A percentile compares a stretch with the other conserved stretches of the same genome.
Conservation (phyloP, 2,888 invertebrate genomes). For the Synergus japonicus region DNA sequence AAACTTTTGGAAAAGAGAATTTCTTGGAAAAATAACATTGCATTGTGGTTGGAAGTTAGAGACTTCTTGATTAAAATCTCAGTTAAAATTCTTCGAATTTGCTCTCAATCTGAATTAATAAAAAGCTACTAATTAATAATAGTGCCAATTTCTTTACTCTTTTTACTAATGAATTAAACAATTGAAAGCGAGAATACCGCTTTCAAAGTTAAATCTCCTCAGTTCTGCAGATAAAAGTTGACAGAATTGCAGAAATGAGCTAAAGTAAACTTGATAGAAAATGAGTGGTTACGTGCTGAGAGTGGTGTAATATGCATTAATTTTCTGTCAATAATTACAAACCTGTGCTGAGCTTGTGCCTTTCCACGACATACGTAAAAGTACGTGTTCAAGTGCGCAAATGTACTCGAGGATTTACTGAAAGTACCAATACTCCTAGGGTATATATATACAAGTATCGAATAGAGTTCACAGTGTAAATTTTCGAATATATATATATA, state of each 20-base stretch:
- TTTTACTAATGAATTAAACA: background rate
- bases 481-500: background rate
- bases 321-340: slow-evolving; percentile 64
- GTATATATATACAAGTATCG: background rate
- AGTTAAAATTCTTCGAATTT: background rate
- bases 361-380: background rate
- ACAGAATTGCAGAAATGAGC: too few species aligned
- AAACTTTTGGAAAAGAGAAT: slow-evolving; percentile 4
- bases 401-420: slow-evolving; percentile 7
- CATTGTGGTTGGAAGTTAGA: background rate
- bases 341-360: slow-evolving; percentile 34
- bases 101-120: too few species aligned
- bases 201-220: background rate
- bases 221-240: background rate
- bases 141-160: too few species aligned
- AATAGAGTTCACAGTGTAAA: background rate
- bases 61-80: background rate
- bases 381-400: slow-evolving; percentile 21
- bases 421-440: slow-evolving; percentile 12
- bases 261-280: background rate
- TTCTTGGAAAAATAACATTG: background rate
- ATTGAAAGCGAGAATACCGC: background rate
- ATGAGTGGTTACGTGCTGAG: slow-evolving; percentile 19
- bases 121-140: too few species aligned
- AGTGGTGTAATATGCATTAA: slow-evolving; percentile 57